Base-by-base conservation (phyloP, 2,888 invertebrate genomes). In the Thera britannica region DNA sequence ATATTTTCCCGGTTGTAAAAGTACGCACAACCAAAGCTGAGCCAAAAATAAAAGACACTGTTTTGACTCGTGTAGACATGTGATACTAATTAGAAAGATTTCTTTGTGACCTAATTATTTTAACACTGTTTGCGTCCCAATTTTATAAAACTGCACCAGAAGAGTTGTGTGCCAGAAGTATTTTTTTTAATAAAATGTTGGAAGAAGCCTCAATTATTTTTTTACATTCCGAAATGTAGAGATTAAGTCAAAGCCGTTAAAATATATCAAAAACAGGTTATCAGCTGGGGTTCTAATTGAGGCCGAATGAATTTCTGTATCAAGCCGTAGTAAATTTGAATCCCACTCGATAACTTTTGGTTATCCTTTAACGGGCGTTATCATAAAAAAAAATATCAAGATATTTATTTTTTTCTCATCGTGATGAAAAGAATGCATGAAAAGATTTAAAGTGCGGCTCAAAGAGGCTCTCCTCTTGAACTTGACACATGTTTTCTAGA, bases 51-150 rank as follows among this genome's bases (percentile, higher is more conserved):
- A 56, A 56, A 56, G 56, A 41, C 38, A 56, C 41, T 56, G 56
- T 56, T 56, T 38, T 41, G 35, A 12, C 56, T 56, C 56, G 56
- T 12, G 36, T 34, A 36, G 36, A 56, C 56, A 56, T 6, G 12
- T 41, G 38, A 38, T 41, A 12, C 56, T 2, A 56, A 38, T 56
- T 56, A 36, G 44, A 46, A 11, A 56, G 38, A 38, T 12, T 12
- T 56, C 56, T 38, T 41, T 12, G n/a, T 41, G 56, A 36, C 56
- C 56, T 11, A 56, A 41, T 56, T 56, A 56, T 56, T 56, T 55
- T 56, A 56, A 38, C 56, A 12, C 56, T 7, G 41, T 41, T 7
- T 56, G 56, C 56, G 38, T 56, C 12, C 38, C 7, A 41, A 12
- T 56, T 38, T 52, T 34, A 23, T 23, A 2, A 52, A 52, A 52